Percentiles rank a stretch among this genome's conserved stretches.
phyloP scores from a whole-genome alignment of 2,797 vertebrate genomes.

The Rhyacichthys aspro region DNA sequence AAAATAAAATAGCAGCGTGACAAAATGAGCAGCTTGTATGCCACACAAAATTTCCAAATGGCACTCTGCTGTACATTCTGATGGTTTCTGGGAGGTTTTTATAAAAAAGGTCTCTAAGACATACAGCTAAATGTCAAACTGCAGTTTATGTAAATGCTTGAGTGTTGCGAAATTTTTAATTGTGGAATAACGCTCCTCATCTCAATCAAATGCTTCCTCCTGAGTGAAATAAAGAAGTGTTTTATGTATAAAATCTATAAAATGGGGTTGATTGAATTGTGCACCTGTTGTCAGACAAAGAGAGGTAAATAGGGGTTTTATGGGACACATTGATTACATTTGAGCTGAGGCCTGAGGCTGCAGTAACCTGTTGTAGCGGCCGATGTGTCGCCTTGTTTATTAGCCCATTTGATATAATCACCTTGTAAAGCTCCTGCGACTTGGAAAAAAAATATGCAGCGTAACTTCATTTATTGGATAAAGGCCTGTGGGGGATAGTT shows the following conservation, averaged over 20 bases:
- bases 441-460: conserved; percentile 65
- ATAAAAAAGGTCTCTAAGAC: conserved; percentile 35
- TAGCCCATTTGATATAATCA: conserved; percentile 78
- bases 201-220: neutral
- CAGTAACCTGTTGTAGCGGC: conserved; percentile 44
- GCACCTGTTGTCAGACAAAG: conserved; percentile 70
- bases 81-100: conserved; percentile 33
- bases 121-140: conserved; percentile 58
- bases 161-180: conserved; percentile 63
- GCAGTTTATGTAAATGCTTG: conserved; percentile 54
- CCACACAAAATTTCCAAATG: conserved; percentile 60
- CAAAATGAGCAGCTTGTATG: conserved; percentile 41
- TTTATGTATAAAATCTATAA: conserved; percentile 71
- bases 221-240: conserved; percentile 43
- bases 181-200: neutral
- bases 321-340: conserved; percentile 77
- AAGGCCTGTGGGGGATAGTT: conserved; percentile 54
- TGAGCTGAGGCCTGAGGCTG: conserved; percentile 61
- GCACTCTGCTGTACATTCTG: conserved; percentile 26
- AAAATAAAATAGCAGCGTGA: conserved; percentile 63
- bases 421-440: conserved; percentile 72
- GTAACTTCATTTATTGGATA: conserved; percentile 60
- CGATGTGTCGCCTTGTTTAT: conserved; percentile 68
- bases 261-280: conserved; percentile 57
- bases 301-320: conserved; percentile 73